Percentiles rank a stretch among this genome's conserved stretches.
Evolutionary conservation across 2,113 vertebrate genomes (phyloP).

Genomic region (Odontophorus gujanensis): DNA sequence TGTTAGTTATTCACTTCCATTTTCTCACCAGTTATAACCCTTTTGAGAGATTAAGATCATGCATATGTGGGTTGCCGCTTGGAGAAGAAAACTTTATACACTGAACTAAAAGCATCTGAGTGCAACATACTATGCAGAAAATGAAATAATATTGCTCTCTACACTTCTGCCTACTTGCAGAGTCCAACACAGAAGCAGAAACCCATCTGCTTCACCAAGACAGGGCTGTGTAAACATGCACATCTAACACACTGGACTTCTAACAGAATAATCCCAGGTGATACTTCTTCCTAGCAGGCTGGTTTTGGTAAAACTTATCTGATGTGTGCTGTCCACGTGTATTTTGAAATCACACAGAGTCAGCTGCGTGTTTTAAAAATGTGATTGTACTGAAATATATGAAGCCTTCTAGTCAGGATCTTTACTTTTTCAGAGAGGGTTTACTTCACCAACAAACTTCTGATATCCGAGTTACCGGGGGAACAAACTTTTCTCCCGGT

Average conservation of each 20-base stretch:
- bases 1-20: neutral
- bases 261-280: neutral
- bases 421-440: neutral
- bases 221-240: neutral
- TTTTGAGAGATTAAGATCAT: neutral
- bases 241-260: neutral
- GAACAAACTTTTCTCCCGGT: neutral
- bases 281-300: neutral
- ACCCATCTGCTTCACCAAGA: neutral
- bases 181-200: neutral
- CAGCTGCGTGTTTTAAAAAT: neutral
- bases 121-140: neutral
- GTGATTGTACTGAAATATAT: neutral
- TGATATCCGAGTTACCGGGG: neutral
- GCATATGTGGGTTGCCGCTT: neutral
- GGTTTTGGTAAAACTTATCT: neutral
- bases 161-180: neutral
- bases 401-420: neutral
- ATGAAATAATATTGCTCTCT: neutral
- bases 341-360: neutral
- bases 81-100: neutral
- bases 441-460: neutral
- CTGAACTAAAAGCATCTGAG: conserved; percentile 7
- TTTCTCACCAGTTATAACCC: neutral
- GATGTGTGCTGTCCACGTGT: neutral